phyloP scores from a whole-genome alignment of 1,140 invertebrate genomes.

The Drosophila ananassae region DNA sequence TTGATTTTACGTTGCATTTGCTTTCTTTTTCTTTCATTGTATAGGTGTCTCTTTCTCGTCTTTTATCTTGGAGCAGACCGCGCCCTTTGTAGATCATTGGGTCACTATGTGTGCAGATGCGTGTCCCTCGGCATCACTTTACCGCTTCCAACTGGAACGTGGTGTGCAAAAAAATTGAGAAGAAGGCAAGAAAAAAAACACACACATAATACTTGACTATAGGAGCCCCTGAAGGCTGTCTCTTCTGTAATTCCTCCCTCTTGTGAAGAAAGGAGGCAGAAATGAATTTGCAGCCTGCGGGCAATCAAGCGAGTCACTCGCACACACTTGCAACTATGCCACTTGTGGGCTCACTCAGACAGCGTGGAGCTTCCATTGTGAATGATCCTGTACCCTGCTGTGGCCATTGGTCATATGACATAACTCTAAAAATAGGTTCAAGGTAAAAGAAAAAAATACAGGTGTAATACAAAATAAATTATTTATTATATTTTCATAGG shows the following conservation, averaged over 20 bases:
- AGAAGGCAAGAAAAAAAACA: conserved; percentile 1
- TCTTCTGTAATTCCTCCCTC: conserved; percentile 10
- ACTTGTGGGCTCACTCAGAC: conserved; percentile 62
- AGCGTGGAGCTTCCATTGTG: conserved; percentile 66
- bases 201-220: conserved; percentile 13
- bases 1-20: conserved; percentile 54
- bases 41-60: conserved; percentile 9
- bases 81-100: conserved; percentile 80
- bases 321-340: conserved; percentile 47
- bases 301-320: conserved; percentile 69
- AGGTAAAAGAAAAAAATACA: not conserved
- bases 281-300: conserved; percentile 78
- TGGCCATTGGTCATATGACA: conserved; percentile 13
- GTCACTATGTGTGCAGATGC: conserved; percentile 57
- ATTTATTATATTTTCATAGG: too few relatives aligned
- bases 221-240: conserved; percentile 40
- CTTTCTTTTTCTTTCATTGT: conserved; percentile 36
- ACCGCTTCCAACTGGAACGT: conserved; percentile 71
- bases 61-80: conserved; percentile 46
- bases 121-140: conserved; percentile 64
- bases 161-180: conserved; percentile 12
- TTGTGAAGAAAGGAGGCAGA: conserved; percentile 36
- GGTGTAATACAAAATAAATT: too few relatives aligned
- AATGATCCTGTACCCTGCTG: conserved; percentile 50
- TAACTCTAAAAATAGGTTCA: not conserved